These are phyloP conservation scores for Heliconius erato DNA, from an alignment of 2,888 invertebrate genomes.

Conservation along the genomic window DNA sequence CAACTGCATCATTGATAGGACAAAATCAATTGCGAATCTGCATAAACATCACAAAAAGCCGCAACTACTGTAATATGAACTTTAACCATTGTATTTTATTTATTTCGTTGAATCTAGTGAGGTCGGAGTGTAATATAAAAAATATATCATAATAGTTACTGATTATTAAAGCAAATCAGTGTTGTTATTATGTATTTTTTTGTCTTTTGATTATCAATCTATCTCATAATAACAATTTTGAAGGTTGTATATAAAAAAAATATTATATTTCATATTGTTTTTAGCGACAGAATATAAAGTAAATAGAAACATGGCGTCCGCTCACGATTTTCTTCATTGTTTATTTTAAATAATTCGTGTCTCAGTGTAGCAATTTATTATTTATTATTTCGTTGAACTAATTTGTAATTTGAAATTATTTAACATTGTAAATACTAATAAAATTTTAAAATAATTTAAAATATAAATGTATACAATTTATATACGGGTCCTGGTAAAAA, in stretches of 20 bases:
- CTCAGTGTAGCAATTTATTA: slow-evolving; percentile 1
- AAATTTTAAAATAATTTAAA: neutral
- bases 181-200: neutral
- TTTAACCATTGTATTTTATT: neutral
- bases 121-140: neutral
- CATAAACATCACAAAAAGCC: neutral
- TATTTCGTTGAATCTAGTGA: neutral
- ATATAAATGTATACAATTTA: neutral
- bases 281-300: slow-evolving; percentile 34
- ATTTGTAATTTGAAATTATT: neutral
- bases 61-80: neutral
- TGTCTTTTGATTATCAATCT: neutral
- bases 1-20: slow-evolving; percentile 2
- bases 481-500: neutral
- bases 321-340: slow-evolving; percentile 37
- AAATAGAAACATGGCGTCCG: slow-evolving; percentile 29
- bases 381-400: neutral
- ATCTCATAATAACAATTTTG: neutral
- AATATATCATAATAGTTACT: neutral
- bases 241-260: neutral
- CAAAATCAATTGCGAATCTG: slow-evolving; percentile 16
- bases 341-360: slow-evolving; percentile 18
- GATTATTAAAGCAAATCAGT: too few species aligned
- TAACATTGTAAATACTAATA: neutral
- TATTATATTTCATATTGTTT: neutral